Base-by-base conservation (phyloP, 2,797 vertebrate species). In the Lemur catta region DNA sequence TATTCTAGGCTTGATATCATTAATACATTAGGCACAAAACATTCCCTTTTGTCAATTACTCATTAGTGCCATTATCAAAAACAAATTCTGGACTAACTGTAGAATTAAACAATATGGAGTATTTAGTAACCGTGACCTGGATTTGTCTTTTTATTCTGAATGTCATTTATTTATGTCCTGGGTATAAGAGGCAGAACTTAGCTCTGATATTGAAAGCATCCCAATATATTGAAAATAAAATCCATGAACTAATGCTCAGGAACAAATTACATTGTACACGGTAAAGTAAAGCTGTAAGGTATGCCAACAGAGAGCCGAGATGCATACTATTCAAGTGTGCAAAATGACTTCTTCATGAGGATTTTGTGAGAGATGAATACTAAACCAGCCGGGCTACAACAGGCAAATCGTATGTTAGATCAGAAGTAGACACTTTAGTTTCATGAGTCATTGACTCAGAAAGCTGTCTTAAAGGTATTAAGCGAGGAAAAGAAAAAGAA, bases 371-470 rank as follows among this genome's bases (percentile, higher is more conserved):
- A 80, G 69, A 93, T 94, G 87, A 96, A 97, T 97, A 92, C 76
- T 92, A 95, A 97, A 95, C 88, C 65, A 80, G 50, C 87, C 80
- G 85, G 81, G 59, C 55, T 85, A 82, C 72, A 97, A 72, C 71
- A 93, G 86, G 72, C 46, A 96, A 96, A 95, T 96, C 7, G 0
- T 55, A 81, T 75, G 57, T 95, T 93, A 93, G 67, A 96, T 94
- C 67, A 95, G 71, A 96, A 96, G 57, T 33, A 96, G 97, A 93
- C 93, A 93, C 67, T 95, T 97, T 80, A 93, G 97, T 97, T 97
- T 97, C 96, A 97, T 97, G 96, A 98, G 55, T 94, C 97, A 97
- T 89, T 97, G 96, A 81, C 80, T 97, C 88, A n/a, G 97, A 97
- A 97, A 97, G 96, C 93, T 96, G 67, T 96, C 95, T 93, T 97